Percentiles rank a stretch among this genome's conserved stretches.
Evolutionary conservation across 2,797 vertebrate species (phyloP).

Genomic region (Haliaeetus albicilla): DNA sequence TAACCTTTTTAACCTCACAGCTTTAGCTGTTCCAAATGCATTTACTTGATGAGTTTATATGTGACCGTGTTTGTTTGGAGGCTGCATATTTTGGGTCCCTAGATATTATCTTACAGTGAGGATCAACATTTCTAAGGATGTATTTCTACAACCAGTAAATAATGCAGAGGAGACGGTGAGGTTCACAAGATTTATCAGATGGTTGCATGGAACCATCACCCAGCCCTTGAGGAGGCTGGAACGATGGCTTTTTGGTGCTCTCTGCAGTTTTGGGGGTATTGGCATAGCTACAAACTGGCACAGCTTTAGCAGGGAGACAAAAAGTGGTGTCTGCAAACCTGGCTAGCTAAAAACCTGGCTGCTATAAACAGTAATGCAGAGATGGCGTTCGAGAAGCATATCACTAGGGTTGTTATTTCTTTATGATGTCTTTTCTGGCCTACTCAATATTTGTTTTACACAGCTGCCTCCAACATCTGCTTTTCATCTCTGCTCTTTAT

Average conservation of each 20-base stretch:
- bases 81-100: neutral
- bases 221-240: neutral
- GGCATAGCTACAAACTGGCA: neutral
- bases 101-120: neutral
- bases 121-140: neutral
- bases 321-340: neutral
- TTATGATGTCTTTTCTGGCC: neutral
- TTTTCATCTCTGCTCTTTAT: conserved; percentile 57
- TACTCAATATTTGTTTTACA: conserved; percentile 32
- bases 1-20: neutral
- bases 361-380: neutral
- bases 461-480: conserved; percentile 66
- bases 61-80: neutral
- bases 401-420: neutral
- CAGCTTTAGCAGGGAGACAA: neutral
- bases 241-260: neutral
- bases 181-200: neutral
- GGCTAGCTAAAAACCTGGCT: neutral
- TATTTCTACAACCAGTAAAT: neutral
- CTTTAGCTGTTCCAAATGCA: neutral
- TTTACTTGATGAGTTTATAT: neutral
- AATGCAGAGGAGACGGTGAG: neutral
- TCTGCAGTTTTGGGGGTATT: neutral
- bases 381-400: neutral
- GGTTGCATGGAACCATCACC: neutral